Conservation (phyloP, 1,140 invertebrate species). For the Pachyrhynchus sulphureomaculatus region DNA sequence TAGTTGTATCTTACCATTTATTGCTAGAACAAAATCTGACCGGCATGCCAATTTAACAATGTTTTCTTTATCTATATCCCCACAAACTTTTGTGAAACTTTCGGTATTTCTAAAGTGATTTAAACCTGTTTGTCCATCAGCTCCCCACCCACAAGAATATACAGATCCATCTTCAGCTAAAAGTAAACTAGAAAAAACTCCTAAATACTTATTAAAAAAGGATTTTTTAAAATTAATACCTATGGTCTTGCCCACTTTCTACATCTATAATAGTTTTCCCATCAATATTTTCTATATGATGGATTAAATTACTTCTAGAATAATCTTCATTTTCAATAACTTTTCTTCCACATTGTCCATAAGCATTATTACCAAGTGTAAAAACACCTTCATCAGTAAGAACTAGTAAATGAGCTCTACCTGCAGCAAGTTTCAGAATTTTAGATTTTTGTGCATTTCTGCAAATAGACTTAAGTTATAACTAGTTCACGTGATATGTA, state of each 20-base stretch:
- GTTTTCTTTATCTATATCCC: constrained; percentile 80
- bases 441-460: constrained; percentile 54
- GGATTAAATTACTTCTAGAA: constrained; percentile 61
- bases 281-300: constrained; percentile 67
- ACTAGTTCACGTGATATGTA: not conserved
- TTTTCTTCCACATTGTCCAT: constrained; percentile 89
- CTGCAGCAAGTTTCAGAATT: constrained; percentile 71
- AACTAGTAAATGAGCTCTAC: constrained; percentile 83
- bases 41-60: constrained; percentile 79
- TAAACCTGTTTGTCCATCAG: constrained; percentile 91
- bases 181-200: constrained; percentile 64
- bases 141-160: constrained; percentile 89
- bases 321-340: constrained; percentile 82
- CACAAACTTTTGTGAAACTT: constrained; percentile 65
- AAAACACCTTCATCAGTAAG: constrained; percentile 81
- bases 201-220: not conserved
- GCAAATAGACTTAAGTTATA: not conserved
- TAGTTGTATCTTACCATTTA: constrained; percentile 78
- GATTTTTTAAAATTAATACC: constrained; percentile 51
- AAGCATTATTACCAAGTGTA: constrained; percentile 88
- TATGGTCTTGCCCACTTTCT: constrained; percentile 87
- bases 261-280: constrained; percentile 65
- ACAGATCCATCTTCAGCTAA: constrained; percentile 79
- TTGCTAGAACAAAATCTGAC: constrained; percentile 85
- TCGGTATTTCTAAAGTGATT: constrained; percentile 67